Conservation (phyloP, 2,113 vertebrate species). For the Physeter macrocephalus region DNA sequence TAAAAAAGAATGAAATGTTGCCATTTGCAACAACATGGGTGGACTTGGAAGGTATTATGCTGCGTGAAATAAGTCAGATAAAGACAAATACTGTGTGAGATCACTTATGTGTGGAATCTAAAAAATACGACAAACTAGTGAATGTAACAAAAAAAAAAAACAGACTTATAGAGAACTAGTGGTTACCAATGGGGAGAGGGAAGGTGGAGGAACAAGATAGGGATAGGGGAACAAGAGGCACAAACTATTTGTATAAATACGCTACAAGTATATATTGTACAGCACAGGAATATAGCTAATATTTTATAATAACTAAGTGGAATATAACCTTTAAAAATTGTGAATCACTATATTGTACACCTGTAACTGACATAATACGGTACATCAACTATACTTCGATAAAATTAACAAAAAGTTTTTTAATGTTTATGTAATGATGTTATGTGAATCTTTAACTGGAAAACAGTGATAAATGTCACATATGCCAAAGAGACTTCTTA, state of each 20-base stretch:
- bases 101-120: neutral
- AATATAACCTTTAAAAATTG: neutral
- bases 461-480: constrained; percentile 2
- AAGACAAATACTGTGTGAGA: neutral
- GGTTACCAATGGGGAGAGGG: neutral
- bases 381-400: neutral
- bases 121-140: neutral
- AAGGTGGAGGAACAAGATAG: neutral
- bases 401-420: neutral
- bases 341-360: neutral
- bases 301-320: neutral
- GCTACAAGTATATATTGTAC: neutral
- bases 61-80: neutral
- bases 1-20: neutral
- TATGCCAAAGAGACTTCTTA: neutral
- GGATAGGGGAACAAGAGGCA: neutral
- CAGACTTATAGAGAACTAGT: neutral
- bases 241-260: neutral
- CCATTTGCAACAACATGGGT: neutral
- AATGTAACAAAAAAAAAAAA: neutral
- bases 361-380: neutral
- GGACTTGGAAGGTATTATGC: neutral
- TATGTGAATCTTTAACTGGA: neutral
- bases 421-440: neutral
- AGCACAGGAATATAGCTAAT: neutral